Evolutionary conservation across 2,888 invertebrate genomes (phyloP), one percentile per base, ranked within the genome.

Genomic region (Blastobasis lacticolella): DNA sequence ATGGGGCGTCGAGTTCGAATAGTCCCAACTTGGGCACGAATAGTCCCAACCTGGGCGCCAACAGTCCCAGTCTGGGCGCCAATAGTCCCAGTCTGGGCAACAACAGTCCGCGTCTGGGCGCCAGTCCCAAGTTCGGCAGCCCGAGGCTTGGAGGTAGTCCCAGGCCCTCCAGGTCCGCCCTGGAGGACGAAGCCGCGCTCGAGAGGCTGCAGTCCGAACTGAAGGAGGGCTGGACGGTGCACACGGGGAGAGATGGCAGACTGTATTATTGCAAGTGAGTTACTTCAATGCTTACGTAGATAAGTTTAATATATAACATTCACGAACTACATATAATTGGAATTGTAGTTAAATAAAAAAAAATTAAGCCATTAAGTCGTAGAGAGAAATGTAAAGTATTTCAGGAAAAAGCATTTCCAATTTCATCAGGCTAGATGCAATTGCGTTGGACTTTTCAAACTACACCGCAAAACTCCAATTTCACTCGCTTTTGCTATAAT

Each of bases 251-350:
- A 66, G 94, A 94, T 73, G 95, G 95, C 57, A 90, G 95, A 64
- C 91, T 94, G 56, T 96, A 95, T 83, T 97, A 95, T 89, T 95
- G 96, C 94, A 96, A 97, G 96, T 96, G 85, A 92, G 95, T 90
- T 37, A 8, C 9, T 42, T 42, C 6, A 42, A 8, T 42, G 5
- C 5, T 7, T 42, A 23, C 23, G 23, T 23, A 23, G 23, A 23
- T 23, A 23, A 23, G 23, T 23, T 23, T 23, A 23, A 23, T 23
- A 23, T 23, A 23, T 23, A 23, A 23, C 23, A 23, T 23, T 23
- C 23, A 23, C 23, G 23, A 23, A 23, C 23, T 23, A 23, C 23
- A 23, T 23, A 23, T 23, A 2, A 3, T 23, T 23, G 23, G 3
- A 2, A 23, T 23, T 23, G 23, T 23, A 1, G 23, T 23, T 23